Base-by-base conservation (phyloP, 1,140 invertebrate species). In the Tenebrio molitor region DNA sequence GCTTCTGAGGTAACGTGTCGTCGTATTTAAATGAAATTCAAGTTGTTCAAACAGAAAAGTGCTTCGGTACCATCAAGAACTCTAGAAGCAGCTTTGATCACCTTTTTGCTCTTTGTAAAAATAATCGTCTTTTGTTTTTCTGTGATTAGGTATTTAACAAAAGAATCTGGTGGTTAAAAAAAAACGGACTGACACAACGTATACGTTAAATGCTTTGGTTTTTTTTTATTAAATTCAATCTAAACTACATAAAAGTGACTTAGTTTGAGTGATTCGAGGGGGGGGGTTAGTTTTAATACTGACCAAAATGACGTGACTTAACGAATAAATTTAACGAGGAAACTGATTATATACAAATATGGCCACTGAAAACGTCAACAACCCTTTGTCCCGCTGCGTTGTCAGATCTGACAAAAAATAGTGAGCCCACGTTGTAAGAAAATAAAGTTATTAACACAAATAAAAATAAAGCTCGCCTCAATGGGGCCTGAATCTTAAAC, bases 321-420 rank as follows among this genome's bases (percentile, higher is more conserved):
- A 50, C 44, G 12, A 44, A 50, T 8, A 10, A 33, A 5, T 33
- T 33, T 33, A 4, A 33, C 36, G n/a, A 41, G 5, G 29, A 5
- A 33, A 33, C 29, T 33, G n/a, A n/a, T n/a, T 16, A 46, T 58
- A 58, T 58, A 58, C 25, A 58, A 58, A 58, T 58, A 58, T 58
- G 50, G 50, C 50, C 23, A 23, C 16, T 12, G 10, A 41, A 17
- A 46, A 15, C 8, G 8, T 58, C 21, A 58, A 58, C 50, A 58
- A 25, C 29, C 50, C 44, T 2, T 17, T 10, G 17, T n/a, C 15
- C 19, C 10, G n/a, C n/a, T n/a, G n/a, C n/a, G n/a, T n/a, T n/a
- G n/a, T n/a, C n/a, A n/a, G n/a, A n/a, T n/a, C n/a, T n/a, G n/a
- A n/a, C n/a, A n/a, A n/a, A n/a, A n/a, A n/a, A n/a, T n/a, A n/a